Percentiles rank a stretch among this genome's conserved stretches.
phyloP scores from a whole-genome alignment of 2,113 vertebrate genomes.

The Corydoras sp. region DNA sequence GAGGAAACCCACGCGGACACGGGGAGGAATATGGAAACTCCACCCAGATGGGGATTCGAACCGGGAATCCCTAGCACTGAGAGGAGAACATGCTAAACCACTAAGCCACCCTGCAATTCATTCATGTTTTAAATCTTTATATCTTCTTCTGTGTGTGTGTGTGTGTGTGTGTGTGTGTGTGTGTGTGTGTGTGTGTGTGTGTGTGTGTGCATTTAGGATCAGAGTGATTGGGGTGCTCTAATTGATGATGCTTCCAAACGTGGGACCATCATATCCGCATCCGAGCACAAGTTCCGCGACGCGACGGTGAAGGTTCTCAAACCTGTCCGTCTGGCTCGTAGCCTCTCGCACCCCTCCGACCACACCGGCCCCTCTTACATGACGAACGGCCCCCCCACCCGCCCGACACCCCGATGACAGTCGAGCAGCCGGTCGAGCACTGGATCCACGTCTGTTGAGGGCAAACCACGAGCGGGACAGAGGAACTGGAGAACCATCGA shows the following conservation, averaged over 20 bases:
- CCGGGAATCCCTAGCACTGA: too few relatives aligned
- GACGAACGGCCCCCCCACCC: neutral
- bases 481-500: too few relatives aligned
- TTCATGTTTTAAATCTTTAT: too few relatives aligned
- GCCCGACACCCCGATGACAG: constrained; percentile 47
- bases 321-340: constrained; percentile 34
- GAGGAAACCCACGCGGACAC: too few relatives aligned
- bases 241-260: constrained; percentile 73
- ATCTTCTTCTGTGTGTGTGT: too few relatives aligned
- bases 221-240: constrained; percentile 72
- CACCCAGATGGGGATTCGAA: too few relatives aligned
- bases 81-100: too few relatives aligned
- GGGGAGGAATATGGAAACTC: too few relatives aligned
- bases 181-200: too few relatives aligned
- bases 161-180: too few relatives aligned
- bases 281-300: constrained; percentile 55
- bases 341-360: constrained; percentile 11
- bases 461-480: too few relatives aligned
- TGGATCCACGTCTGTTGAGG: constrained; percentile 14
- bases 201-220: constrained; percentile 58
- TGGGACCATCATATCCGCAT: constrained; percentile 66
- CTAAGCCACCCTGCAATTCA: too few relatives aligned
- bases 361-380: neutral
- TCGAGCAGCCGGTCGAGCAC: neutral
- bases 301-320: constrained; percentile 70